Evolutionary conservation across 2,888 invertebrate species (phyloP), one percentile per base, ranked within the genome.

Genomic region (Acanthococcus lagerstroemiae): DNA sequence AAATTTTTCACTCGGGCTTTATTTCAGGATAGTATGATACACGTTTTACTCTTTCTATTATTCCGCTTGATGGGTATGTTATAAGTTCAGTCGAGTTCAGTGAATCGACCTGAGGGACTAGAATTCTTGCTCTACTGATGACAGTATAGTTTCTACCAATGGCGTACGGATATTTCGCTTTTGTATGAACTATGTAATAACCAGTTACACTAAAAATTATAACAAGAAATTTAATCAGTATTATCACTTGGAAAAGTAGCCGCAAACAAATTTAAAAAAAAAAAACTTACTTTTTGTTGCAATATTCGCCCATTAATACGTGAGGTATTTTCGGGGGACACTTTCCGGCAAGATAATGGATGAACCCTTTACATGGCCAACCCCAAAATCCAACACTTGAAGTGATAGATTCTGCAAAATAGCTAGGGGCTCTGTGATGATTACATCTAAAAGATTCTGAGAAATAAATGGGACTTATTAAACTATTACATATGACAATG

Each of bases 341-440:
- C 54, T 68, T 70, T 5, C 69, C 69, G 24, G 68, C 66, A 6
- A 69, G 67, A 25, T 71, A 69, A 15, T 71, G 68, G 56, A 68
- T 69, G 57, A 68, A 67, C 24, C 68, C 70, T 21, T 71, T 67
- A 71, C 85, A 85, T 0, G 79, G 78, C 82, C 84, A 84, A 5
- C 83, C 84, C 82, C 82, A 85, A 73, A 85, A 85, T 0, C 85
- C 85, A 46, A 77, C 73, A n/a, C 75, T 71, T 1, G 81, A 79
- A 68, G 81, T 82, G 58, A 85, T 82, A 0, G 84, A 84, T 73
- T 85, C 85, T 0, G 82, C 79, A 70, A 81, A 85, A 71, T 85
- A 85, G 4, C 78, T 75, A 0, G 83, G 81, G 0, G 85, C 81
- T 57, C 84, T 75, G 68, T 84, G 83, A 19, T 69, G 67, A 60